Base-by-base conservation (phyloP, 1,140 invertebrate genomes). In the Lucilia cuprina region DNA sequence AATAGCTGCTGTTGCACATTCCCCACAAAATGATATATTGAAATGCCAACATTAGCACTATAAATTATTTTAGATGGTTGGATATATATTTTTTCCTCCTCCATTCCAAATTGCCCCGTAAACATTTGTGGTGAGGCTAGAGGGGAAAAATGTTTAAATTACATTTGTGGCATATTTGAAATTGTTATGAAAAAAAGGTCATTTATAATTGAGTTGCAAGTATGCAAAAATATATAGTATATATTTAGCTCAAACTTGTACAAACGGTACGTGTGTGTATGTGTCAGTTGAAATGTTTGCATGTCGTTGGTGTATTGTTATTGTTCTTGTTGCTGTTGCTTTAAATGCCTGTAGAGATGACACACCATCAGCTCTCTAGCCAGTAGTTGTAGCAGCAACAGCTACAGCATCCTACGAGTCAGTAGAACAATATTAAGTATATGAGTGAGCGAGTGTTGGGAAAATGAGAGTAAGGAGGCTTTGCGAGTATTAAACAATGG, bases 131-230 rank as follows among this genome's bases (percentile, higher is more conserved):
- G 55, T 17, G 5, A 60, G 55, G 10, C 12, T 13, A 60, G 55
- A 5, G 8, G n/a, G 21, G 21, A 70, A 70, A 70, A 70, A 70
- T 70, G 65, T 70, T 80, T 80, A 80, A 80, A 80, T 80, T 80
- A 80, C 77, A 80, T 80, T 80, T 80, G 77, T 80, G 77, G 77
- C 77, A 80, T 80, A 80, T 80, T 80, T 80, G 77, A 80, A 80
- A 21, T 49, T 49, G 17, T 80, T 47, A 14, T n/a, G 74, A 17
- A 21, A 80, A 80, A 80, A 80, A 80, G 77, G 77, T 80, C 77
- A 80, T 49, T 49, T 80, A 49, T 80, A 80, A 78, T 80, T 80
- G 77, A 80, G 77, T 80, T 80, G 77, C 77, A 47, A 41, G 75
- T 47, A 75, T 34, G 75, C 35, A 41, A 41, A 41, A 41, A 8